These are phyloP conservation scores for Agonopterix heracliana DNA, from an alignment of 2,888 invertebrate species.

Conservation along the genomic window DNA sequence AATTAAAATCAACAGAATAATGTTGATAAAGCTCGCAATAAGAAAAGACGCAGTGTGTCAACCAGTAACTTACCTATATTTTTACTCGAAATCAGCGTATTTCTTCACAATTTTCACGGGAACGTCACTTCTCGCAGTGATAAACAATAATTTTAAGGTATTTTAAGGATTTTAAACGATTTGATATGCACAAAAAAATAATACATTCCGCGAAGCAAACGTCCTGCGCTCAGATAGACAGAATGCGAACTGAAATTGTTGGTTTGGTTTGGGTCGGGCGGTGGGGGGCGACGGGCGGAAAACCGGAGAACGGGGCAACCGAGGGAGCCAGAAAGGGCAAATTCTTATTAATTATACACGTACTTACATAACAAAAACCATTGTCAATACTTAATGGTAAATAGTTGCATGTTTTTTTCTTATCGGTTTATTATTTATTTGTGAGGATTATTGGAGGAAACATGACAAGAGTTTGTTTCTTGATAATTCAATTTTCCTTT, in stretches of 20 bases:
- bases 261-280: conserved; percentile 50
- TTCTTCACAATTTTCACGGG: conserved; percentile 62
- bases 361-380: conserved; percentile 2
- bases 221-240: conserved; percentile 71
- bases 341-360: conserved; percentile 29
- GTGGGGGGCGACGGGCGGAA: conserved; percentile 51
- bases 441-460: neutral
- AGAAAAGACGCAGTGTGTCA: conserved; percentile 73
- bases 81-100: conserved; percentile 54
- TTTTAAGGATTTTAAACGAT: conserved; percentile 70
- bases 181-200: conserved; percentile 71
- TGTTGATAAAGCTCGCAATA: conserved; percentile 48
- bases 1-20: conserved; percentile 37
- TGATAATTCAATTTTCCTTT: conserved; percentile 32
- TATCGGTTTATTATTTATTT: neutral
- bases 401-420: conserved; percentile 12
- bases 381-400: conserved; percentile 8
- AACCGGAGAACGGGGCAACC: conserved; percentile 64
- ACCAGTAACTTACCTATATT: conserved; percentile 67
- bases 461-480: conserved; percentile 21
- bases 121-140: conserved; percentile 58
- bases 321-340: conserved; percentile 53
- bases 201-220: conserved; percentile 67
- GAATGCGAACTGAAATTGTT: conserved; percentile 76
- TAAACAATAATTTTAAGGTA: conserved; percentile 60